phyloP scores from a whole-genome alignment of 1,140 invertebrate genomes.

The Pogonus chalceus region DNA sequence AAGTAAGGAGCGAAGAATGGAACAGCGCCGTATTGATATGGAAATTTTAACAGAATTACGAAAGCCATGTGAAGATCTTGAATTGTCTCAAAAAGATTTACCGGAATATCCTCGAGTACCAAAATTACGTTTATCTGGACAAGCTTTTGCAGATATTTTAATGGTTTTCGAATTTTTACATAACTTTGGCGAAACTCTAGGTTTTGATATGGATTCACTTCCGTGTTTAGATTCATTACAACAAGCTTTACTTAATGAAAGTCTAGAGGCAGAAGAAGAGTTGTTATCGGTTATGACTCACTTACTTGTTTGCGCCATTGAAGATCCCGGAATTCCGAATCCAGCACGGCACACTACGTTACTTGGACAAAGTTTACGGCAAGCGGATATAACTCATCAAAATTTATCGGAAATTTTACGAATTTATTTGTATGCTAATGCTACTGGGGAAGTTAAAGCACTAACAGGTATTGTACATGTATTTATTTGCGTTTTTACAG shows the following conservation, averaged over 20 bases:
- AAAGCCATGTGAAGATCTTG: slow-evolving; percentile 80
- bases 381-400: slow-evolving; percentile 82
- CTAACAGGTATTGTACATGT: slow-evolving; percentile 48
- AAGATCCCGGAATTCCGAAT: slow-evolving; percentile 89
- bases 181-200: slow-evolving; percentile 88
- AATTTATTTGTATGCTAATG: slow-evolving; percentile 79
- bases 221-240: slow-evolving; percentile 80
- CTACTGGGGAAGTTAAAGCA: slow-evolving; percentile 74
- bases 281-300: slow-evolving; percentile 80
- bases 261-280: slow-evolving; percentile 72
- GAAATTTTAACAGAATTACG: slow-evolving; percentile 72
- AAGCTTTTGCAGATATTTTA: slow-evolving; percentile 81
- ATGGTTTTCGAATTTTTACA: slow-evolving; percentile 94
- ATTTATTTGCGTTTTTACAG: not conserved
- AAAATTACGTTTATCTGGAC: slow-evolving; percentile 69
- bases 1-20: slow-evolving; percentile 70
- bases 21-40: slow-evolving; percentile 72
- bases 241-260: slow-evolving; percentile 68
- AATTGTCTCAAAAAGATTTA: slow-evolving; percentile 59
- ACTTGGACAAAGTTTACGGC: slow-evolving; percentile 79
- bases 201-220: slow-evolving; percentile 82
- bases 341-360: slow-evolving; percentile 76
- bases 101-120: slow-evolving; percentile 70
- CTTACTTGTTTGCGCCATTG: slow-evolving; percentile 81
- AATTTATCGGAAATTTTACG: slow-evolving; percentile 87